These are phyloP conservation scores for Delphinus delphis DNA, from an alignment of 2,113 vertebrate species.

Conservation along the genomic window DNA sequence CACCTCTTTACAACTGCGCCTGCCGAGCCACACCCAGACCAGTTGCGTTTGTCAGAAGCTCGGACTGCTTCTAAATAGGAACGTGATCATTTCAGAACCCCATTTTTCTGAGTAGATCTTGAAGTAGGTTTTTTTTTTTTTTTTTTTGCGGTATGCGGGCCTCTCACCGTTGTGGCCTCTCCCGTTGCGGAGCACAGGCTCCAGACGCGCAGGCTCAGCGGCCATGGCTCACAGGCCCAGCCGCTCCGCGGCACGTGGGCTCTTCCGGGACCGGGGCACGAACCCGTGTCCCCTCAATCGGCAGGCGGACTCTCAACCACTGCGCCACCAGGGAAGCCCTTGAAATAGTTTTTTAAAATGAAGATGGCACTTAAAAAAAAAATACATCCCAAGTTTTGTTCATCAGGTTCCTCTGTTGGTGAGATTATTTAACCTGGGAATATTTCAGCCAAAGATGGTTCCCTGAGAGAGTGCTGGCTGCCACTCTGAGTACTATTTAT, in stretches of 20 bases:
- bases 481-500: accelerated
- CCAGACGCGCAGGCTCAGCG: no score
- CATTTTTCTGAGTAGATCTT: neutral
- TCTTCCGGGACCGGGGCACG: no score
- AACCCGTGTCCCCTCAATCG: no score
- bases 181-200: no score
- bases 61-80: neutral
- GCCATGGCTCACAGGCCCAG: no score
- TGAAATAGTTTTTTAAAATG: neutral
- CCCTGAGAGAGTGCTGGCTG: neutral
- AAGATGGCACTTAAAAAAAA: neutral
- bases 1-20: slow-evolving; percentile 15
- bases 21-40: neutral
- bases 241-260: no score
- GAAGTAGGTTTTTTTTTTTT: neutral
- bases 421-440: neutral
- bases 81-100: neutral
- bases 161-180: no score
- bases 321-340: neutral
- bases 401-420: neutral
- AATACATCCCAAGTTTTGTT: neutral
- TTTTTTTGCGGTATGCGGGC: no score
- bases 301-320: no score
- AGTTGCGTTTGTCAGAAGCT: neutral
- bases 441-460: neutral